phyloP scores from a whole-genome alignment of 2,797 vertebrate genomes.

The Pyrocephalus nanus region DNA sequence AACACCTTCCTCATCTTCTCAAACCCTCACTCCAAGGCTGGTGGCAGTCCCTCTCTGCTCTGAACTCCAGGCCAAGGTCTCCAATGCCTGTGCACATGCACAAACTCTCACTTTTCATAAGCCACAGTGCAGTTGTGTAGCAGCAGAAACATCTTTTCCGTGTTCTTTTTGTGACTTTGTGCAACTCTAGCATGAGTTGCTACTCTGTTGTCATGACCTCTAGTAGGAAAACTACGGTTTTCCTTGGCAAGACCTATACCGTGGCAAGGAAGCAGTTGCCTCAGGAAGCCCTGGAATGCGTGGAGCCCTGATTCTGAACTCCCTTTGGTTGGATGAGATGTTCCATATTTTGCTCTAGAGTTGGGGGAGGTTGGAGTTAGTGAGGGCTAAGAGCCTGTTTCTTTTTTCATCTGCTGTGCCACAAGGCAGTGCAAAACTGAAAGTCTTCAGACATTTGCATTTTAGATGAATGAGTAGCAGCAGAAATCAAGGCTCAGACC shows the following conservation, averaged over 20 bases:
- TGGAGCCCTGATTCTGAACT: neutral
- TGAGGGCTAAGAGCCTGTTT: neutral
- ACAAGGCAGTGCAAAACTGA: neutral
- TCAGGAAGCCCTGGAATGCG: neutral
- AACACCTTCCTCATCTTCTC: neutral
- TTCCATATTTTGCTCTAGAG: neutral
- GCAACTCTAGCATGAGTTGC: neutral
- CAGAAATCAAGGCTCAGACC: neutral
- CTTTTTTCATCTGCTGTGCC: neutral
- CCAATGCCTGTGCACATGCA: fast-evolving
- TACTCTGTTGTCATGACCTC: neutral
- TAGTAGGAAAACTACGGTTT: neutral
- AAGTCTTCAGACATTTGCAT: neutral
- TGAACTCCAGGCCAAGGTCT: neutral
- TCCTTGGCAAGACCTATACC: neutral
- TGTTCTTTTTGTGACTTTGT: neutral
- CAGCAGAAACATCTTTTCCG: neutral
- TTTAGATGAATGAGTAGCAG: neutral
- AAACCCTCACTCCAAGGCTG: neutral
- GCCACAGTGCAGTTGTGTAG: fast-evolving
- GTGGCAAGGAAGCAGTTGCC: neutral
- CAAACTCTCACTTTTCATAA: neutral
- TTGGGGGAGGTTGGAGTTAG: neutral
- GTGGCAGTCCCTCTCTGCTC: neutral
- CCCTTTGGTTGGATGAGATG: neutral